Evolutionary conservation across 2,888 invertebrate species (phyloP), one percentile per base, ranked within the genome.

Genomic region (Sminthurides aquaticus): DNA sequence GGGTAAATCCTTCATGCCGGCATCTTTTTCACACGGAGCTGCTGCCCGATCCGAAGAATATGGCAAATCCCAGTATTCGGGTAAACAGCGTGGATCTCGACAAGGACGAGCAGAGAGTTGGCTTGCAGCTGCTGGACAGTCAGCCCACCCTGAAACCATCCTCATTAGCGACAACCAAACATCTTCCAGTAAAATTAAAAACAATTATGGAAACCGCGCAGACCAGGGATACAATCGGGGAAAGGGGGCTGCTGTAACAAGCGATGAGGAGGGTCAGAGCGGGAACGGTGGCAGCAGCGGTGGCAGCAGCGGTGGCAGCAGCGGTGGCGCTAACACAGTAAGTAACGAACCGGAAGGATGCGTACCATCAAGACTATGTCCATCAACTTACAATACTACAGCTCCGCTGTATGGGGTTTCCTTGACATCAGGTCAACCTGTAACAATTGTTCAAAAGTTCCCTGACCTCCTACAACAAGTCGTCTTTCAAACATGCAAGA

Each of bases 321-420:
- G 11, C 43, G 18, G 43, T 43, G 18, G 18, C 43, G 18, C 43
- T 18, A 43, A 43, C 11, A 18, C 8, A 43, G 43, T 11, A 11
- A 5, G 5, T 8, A 15, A 15, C 1, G 55, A 59, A 43, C 34
- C 54, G 5, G 67, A 67, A 11, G 69, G 77, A 68, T 76, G 87
- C 20, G 86, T 88, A 48, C 87, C 88, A 1, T 82, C 88, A 25
- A 83, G 93, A 67, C 83, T 94, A 48, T 94, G 93, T 78, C 87
- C 89, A 76, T 91, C 93, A 8, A 84, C 91, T 65, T 92, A 91
- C 80, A 93, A 93, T 80, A 93, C 93, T 25, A 93, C 93, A 54
- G 93, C 93, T 22, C 93, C 93, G 0, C 90, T 93, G 89, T 93
- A 91, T 60, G 93, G 93, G n/a, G 91, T 93, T 54, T 92, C 91